Base-by-base conservation (phyloP, 1,140 invertebrate species). In the Campodea augens region DNA sequence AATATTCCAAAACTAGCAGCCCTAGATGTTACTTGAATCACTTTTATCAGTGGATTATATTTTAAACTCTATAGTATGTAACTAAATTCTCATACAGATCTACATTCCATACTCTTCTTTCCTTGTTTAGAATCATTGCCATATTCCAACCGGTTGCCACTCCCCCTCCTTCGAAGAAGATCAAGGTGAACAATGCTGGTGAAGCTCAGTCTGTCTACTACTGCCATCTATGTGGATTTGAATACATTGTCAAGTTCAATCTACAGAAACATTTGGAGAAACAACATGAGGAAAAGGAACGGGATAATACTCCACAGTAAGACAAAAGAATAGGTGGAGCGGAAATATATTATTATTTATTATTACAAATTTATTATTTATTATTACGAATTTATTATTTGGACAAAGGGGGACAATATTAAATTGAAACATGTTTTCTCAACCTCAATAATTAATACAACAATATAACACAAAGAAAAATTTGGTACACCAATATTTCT, bases 221-320 rank as follows among this genome's bases (percentile, higher is more conserved):
- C 56, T 78, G 75, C 51, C 68, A 75, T 51, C 65, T 78, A 29
- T 78, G 75, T 59, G 75, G 75, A 4, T 68, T 68, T 41, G 74
- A 77, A 53, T 77, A 76, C 54, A 66, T 75, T 24, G 65, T 75
- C 32, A 78, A 77, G 58, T 75, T 74, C 44, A 78, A 78, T 59
- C 60, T 78, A 47, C 69, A 72, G 56, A 60, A 63, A 59, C 75
- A 78, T 56, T 62, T 76, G 46, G 62, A 63, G 49, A 65, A 68
- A 48, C 67, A 70, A 49, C 75, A 77, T 50, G 57, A 57, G 41
- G 57, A 69, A 59, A 66, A 70, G 52, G 67, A 74, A 62, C 55
- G 69, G 58, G 59, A 68, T 51, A 51, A 50, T 22, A 50, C 64
- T 38, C 73, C 73, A 7, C 60, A 64, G 57, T 58, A 48, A 52